Evolutionary conservation across 2,888 invertebrate species (phyloP), one percentile per base, ranked within the genome.

Genomic region (Agrotis puta): DNA sequence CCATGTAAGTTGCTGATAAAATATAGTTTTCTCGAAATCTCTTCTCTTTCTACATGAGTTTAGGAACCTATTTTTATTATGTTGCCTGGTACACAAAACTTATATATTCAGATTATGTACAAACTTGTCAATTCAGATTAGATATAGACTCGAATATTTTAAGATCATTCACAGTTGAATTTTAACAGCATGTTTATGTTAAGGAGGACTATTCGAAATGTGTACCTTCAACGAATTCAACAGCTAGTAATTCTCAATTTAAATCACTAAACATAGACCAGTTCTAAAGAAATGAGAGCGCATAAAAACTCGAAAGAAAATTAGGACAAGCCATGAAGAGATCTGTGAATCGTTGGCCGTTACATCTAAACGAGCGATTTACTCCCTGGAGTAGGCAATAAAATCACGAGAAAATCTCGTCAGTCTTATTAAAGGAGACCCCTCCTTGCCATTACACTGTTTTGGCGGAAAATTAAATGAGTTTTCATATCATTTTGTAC

Each of bases 381-480:
- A 89, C 89, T 88, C 89, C 86, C 88, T 88, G 84, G 89, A 91
- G 91, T 87, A 85, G 86, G 90, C 90, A 92, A 92, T 92, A 92
- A 92, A 93, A 92, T 91, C 91, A 86, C 83, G 86, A 88, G 89
- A 85, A 88, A 89, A 89, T 90, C 91, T 90, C 91, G 89, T 88
- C 90, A 90, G 89, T 89, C 90, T 92, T 92, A 91, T 92, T 92
- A 92, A 91, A 86, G 81, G 81, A 85, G 87, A 83, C 76, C 86
- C 84, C 85, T 85, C 85, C 85, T 79, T 84, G 89, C 90, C 89
- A 91, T 92, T 92, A 91, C 88, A 88, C 88, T 90, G 90, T 91
- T 92, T 92, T 89, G 91, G 89, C 88, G 90, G 89, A 90, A 92
- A 92, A 92, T 93, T 92, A 92, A 92, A 92, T 84, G 89, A 87